phyloP scores from a whole-genome alignment of 2,888 invertebrate species.

The Pachymerium ferrugineum region DNA sequence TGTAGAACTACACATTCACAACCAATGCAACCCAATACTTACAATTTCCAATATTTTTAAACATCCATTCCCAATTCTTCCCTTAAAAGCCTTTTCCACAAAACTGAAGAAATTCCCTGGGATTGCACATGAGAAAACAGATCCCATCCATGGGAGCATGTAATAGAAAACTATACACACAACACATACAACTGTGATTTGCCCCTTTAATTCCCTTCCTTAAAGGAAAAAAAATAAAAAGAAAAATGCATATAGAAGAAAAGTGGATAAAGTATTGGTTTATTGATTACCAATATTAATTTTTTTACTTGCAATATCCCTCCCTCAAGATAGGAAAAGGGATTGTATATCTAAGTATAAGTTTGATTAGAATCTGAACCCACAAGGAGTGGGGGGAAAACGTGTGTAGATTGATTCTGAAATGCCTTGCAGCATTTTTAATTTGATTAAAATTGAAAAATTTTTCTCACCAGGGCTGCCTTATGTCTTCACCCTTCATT shows the following conservation, averaged over 20 bases:
- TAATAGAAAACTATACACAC: slow-evolving; percentile 5
- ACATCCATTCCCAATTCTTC: too few species aligned
- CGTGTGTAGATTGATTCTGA: neutral
- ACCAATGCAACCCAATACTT: too few species aligned
- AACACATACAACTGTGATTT: neutral
- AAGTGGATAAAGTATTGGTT: neutral
- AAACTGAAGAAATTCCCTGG: neutral
- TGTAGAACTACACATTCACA: too few species aligned
- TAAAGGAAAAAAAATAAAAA: too few species aligned
- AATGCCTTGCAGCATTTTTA: slow-evolving; percentile 7
- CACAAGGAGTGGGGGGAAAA: neutral
- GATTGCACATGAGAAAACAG: slow-evolving; percentile 5
- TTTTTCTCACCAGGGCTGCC: neutral
- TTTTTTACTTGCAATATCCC: neutral
- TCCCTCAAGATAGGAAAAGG: neutral
- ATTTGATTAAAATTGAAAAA: slow-evolving; percentile 6
- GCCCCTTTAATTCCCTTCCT: neutral
- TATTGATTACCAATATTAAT: slow-evolving; percentile 1
- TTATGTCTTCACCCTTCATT: slow-evolving; percentile 15
- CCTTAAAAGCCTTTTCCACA: too few species aligned
- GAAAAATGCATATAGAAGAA: neutral
- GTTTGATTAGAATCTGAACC: slow-evolving; percentile 5
- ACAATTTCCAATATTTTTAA: too few species aligned
- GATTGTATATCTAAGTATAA: neutral
- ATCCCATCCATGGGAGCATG: neutral